These are phyloP conservation scores for Apoderus coryli DNA, from an alignment of 2,888 invertebrate species.

Conservation along the genomic window DNA sequence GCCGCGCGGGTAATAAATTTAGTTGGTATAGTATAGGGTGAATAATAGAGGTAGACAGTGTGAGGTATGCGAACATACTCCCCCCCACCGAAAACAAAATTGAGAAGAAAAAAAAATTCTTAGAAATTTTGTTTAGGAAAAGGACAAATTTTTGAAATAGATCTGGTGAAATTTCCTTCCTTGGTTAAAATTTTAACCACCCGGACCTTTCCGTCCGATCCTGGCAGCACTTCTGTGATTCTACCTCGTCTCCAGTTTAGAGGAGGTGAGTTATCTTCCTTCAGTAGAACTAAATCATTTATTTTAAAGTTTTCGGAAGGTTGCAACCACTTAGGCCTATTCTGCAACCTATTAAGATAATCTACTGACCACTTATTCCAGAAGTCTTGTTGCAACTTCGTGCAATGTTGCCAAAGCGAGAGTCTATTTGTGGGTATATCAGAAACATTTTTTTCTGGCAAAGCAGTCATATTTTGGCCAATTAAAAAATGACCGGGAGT, in stretches of 20 bases:
- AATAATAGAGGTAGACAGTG: no score
- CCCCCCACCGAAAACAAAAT: no score
- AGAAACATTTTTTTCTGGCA: constrained; percentile 9
- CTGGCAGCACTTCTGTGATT: constrained; percentile 6
- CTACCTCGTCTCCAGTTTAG: constrained; percentile 10
- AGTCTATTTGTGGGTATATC: constrained; percentile 9
- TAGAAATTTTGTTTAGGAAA: no score
- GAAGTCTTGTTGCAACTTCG: constrained; percentile 8
- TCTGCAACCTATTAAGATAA: constrained; percentile 7
- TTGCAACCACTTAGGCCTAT: constrained; percentile 5
- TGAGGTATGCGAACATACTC: no score
- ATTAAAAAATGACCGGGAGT: constrained; percentile 12
- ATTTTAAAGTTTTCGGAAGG: background rate
- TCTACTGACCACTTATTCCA: constrained; percentile 8
- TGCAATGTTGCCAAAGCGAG: constrained; percentile 6
- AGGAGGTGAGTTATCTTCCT: constrained; percentile 7
- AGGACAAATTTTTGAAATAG: no score
- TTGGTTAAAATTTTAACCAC: no score
- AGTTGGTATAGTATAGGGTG: no score
- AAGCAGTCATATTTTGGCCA: constrained; percentile 6
- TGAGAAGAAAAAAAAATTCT: no score
- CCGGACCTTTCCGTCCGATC: constrained; percentile 1
- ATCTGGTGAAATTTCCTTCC: no score
- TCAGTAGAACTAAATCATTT: constrained; percentile 4
- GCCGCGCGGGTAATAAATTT: no score